Evolutionary conservation across 2,113 vertebrate species (phyloP).

Genomic region (Astur gentilis): DNA sequence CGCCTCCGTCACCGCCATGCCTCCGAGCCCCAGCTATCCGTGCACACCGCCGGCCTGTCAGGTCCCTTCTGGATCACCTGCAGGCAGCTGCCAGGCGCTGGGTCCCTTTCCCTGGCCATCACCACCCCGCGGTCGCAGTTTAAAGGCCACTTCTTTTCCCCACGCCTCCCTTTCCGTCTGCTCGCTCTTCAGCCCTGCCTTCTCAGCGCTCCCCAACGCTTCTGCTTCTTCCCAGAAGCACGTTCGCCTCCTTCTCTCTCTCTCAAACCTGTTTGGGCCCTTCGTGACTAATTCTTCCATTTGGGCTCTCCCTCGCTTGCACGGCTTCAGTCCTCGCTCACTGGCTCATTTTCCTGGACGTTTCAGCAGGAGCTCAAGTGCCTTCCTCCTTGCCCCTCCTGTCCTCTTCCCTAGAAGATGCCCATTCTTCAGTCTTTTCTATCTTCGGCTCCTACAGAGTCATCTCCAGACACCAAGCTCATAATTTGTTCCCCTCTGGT

Average conservation of each 20-base stretch:
- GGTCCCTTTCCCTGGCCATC: background rate
- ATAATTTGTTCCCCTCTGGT: background rate
- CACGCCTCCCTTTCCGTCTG: background rate
- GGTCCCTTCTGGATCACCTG: background rate
- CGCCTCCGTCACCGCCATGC: rapidly evolving
- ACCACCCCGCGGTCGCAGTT: rapidly evolving
- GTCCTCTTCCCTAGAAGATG: background rate
- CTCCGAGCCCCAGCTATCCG: background rate
- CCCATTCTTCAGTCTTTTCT: background rate
- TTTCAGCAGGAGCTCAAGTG: background rate
- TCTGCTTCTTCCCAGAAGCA: background rate
- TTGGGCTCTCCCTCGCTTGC: background rate
- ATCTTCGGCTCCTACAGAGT: background rate
- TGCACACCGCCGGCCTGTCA: background rate
- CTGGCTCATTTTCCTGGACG: background rate
- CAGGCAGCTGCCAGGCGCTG: background rate
- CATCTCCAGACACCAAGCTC: background rate
- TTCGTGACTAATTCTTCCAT: background rate
- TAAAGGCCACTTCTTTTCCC: background rate
- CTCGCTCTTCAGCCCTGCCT: background rate
- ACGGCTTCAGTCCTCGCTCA: background rate
- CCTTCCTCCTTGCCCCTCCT: background rate
- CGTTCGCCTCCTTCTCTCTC: background rate
- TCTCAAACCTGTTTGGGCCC: background rate
- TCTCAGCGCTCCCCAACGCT: background rate